phyloP scores from a whole-genome alignment of 2,113 vertebrate species.

The Callipepla californica region DNA sequence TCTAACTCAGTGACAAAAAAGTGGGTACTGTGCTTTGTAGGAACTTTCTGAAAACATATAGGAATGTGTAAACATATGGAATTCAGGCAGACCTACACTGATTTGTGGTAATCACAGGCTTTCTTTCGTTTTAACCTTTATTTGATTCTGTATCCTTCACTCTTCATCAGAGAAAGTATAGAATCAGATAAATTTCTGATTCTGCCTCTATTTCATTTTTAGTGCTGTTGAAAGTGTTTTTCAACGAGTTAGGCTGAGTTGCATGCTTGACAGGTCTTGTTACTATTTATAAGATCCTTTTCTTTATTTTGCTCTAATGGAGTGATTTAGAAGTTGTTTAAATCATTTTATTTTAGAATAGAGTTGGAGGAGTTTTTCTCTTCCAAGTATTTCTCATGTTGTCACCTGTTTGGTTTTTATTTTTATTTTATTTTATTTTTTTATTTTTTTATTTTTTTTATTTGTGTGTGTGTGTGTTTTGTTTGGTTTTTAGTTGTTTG shows the following conservation, averaged over 20 bases:
- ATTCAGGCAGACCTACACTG: not conserved
- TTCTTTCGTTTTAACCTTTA: not conserved
- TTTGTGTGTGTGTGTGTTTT: too few species aligned
- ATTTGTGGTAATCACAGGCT: not conserved
- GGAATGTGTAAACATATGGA: not conserved
- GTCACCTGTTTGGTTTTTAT: not conserved
- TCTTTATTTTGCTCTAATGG: not conserved
- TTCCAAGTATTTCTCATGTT: not conserved
- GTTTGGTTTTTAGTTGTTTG: not conserved
- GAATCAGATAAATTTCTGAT: not conserved
- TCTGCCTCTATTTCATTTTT: not conserved
- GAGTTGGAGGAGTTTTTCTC: not conserved
- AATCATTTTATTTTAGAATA: not conserved
- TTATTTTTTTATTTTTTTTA: not conserved
- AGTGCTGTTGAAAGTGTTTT: not conserved
- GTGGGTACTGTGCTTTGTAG: not conserved
- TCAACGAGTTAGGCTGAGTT: not conserved
- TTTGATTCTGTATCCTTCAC: not conserved
- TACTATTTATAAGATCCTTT: not conserved
- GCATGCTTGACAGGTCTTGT: not conserved
- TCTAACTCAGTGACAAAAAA: not conserved
- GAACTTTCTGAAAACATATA: conserved; percentile 1
- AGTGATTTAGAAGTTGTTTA: not conserved
- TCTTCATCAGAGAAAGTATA: not conserved
- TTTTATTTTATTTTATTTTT: not conserved